A percentile compares a stretch with the other conserved stretches of the same genome.
These are phyloP conservation scores for Glyphotaelius pellucidus DNA, from an alignment of 2,888 invertebrate genomes.

Conservation along the genomic window DNA sequence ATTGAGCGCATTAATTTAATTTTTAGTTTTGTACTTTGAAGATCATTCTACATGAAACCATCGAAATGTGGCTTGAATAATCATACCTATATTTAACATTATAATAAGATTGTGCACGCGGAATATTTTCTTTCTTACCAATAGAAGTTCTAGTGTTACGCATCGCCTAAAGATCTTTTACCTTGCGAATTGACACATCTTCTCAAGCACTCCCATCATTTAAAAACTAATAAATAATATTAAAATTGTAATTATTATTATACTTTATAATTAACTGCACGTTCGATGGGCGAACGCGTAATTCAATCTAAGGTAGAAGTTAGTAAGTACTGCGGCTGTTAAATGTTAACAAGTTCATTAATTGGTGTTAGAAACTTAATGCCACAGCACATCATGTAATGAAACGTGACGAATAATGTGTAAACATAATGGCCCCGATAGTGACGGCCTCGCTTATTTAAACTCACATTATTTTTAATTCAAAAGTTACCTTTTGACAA, in stretches of 20 bases:
- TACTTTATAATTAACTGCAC: not conserved
- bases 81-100: no score
- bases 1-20: no score
- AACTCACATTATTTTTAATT: not conserved
- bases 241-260: not conserved
- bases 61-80: no score
- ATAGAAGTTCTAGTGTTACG: not conserved
- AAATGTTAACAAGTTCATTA: slow-evolving; percentile 2
- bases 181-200: not conserved
- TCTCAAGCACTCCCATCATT: not conserved
- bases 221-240: not conserved
- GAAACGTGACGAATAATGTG: not conserved
- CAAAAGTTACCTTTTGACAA: not conserved
- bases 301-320: not conserved
- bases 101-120: no score
- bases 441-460: not conserved
- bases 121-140: no score
- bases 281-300: not conserved
- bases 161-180: not conserved
- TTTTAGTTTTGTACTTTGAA: no score
- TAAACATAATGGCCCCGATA: not conserved
- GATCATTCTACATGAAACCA: no score
- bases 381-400: not conserved
- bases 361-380: not conserved
- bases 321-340: not conserved